Percentiles rank a stretch among this genome's conserved stretches.
phyloP scores from a whole-genome alignment of 2,888 invertebrate species.

The Cephus nigrinus region DNA sequence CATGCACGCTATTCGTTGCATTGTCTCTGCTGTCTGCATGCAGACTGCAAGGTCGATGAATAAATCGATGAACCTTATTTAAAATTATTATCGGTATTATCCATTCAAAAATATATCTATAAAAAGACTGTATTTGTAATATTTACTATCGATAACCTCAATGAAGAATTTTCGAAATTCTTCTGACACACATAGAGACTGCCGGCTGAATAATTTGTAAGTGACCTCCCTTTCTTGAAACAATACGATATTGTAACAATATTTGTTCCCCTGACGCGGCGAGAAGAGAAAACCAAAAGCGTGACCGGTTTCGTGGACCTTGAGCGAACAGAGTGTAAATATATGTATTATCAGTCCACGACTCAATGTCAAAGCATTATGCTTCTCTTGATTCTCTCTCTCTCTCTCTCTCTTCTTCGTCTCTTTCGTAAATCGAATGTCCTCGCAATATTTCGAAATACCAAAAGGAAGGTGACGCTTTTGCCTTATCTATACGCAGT shows the following conservation, averaged over 20 bases:
- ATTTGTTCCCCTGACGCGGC: background rate
- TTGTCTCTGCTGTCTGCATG: background rate
- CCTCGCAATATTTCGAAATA: background rate
- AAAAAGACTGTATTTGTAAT: background rate
- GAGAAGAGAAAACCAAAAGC: background rate
- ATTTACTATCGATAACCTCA: background rate
- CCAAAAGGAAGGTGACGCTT: background rate
- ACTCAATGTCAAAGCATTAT: background rate
- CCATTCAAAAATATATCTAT: constrained; percentile 19
- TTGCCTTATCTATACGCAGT: background rate
- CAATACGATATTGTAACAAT: background rate
- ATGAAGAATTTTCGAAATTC: background rate
- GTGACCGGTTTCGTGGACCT: background rate
- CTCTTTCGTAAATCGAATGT: background rate
- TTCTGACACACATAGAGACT: background rate
- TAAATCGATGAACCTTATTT: constrained; percentile 37
- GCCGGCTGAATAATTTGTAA: background rate
- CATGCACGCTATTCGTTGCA: background rate
- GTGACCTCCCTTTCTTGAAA: background rate
- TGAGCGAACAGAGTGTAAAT: background rate
- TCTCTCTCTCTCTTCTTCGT: constrained; percentile 10
- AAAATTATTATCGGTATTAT: constrained; percentile 32
- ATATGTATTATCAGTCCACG: background rate
- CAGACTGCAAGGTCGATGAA: constrained; percentile 24
- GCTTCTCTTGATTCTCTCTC: background rate